Evolutionary conservation across 2,113 vertebrate species (phyloP).

Genomic region (Forbesichthys agassizii): DNA sequence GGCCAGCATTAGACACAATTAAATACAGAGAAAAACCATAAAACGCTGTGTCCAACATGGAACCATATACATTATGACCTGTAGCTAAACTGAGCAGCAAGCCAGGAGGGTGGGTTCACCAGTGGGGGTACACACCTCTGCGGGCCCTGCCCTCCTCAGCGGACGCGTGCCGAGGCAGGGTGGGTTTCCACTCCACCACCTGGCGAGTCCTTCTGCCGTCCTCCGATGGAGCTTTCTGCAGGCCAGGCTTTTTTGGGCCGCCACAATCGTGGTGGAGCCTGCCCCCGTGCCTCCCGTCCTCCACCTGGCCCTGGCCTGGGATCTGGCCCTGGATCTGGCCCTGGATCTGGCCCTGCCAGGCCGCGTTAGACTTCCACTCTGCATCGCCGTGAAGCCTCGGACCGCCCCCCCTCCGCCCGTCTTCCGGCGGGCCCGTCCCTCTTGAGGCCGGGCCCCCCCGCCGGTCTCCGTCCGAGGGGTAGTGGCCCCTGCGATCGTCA

Average conservation of each 20-base stretch:
- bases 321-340: conserved; percentile 47
- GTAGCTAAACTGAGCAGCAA: no score
- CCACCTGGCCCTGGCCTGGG: conserved; percentile 55
- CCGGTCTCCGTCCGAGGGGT: conserved; percentile 61
- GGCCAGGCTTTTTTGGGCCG: conserved; percentile 65
- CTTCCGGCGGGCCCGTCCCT: conserved; percentile 54
- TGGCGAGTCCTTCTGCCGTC: conserved; percentile 72
- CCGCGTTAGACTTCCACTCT: conserved; percentile 63
- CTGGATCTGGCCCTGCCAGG: conserved; percentile 57
- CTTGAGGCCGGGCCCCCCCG: conserved; percentile 46
- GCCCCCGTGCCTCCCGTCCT: conserved; percentile 61
- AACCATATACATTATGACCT: no score
- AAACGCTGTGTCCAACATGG: no score
- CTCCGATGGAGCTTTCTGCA: conserved; percentile 79
- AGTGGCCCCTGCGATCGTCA: conserved; percentile 75
- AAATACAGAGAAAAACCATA: no score
- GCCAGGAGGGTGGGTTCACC: no score
- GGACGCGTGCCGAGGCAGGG: conserved; percentile 77
- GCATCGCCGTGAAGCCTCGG: conserved; percentile 58
- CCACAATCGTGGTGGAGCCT: conserved; percentile 64
- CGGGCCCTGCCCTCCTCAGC: conserved; percentile 81
- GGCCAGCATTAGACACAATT: no score
- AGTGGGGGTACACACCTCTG: conserved; percentile 64
- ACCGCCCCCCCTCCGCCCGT: conserved; percentile 52
- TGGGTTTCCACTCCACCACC: conserved; percentile 79